A percentile compares a stretch with the other conserved stretches of the same genome.
Conservation (phyloP, 1,140 invertebrate species). For the Magallana ariakensis region DNA sequence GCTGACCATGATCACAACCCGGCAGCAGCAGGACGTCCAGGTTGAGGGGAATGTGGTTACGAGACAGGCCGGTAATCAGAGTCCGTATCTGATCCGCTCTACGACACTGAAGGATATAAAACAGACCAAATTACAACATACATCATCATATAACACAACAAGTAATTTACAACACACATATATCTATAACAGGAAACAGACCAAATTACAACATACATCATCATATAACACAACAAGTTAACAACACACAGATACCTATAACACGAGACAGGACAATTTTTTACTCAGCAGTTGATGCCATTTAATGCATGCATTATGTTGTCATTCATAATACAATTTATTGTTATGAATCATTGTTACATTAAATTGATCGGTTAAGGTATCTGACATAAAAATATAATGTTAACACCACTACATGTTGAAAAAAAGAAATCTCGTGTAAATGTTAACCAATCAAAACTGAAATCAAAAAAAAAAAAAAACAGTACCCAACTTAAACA, state of each 20-base stretch:
- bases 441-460: no score
- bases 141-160: not conserved
- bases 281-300: no score
- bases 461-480: no score
- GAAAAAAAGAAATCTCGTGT: no score
- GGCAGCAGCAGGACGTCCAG: slow-evolving; percentile 88
- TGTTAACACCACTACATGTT: no score
- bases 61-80: slow-evolving; percentile 82
- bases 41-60: slow-evolving; percentile 84
- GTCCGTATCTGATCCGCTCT: slow-evolving; percentile 81
- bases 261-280: no score
- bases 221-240: not conserved
- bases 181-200: no score
- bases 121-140: not conserved
- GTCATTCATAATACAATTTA: not conserved
- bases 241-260: not conserved
- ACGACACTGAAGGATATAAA: slow-evolving; percentile 80
- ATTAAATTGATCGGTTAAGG: not conserved
- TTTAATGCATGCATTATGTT: no score
- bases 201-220: not conserved
- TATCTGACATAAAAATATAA: no score
- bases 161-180: not conserved
- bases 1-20: slow-evolving; percentile 83
- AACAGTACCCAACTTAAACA: no score
- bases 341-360: not conserved